Evolutionary conservation across 2,797 vertebrate species (phyloP), one percentile per base, ranked within the genome.

Genomic region (Oophaga sylvatica): DNA sequence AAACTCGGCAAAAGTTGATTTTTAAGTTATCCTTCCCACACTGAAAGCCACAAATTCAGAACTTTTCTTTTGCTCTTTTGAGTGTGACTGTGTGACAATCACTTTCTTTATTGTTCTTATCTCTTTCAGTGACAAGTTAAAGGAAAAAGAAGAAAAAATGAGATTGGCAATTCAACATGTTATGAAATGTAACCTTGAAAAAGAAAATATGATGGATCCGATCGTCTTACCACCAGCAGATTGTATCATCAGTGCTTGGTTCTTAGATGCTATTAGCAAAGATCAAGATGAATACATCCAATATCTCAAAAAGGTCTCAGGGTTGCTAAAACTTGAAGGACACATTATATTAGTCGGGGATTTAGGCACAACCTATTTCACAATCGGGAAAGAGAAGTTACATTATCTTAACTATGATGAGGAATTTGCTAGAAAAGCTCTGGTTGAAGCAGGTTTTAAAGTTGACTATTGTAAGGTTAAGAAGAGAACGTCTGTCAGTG

Each of bases 241-340:
- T n/a, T 76, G 73, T 26, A 16, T 76, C 20, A n/a, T 76, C 45
- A 53, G 2, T 17, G 20, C 11, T 13, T 76, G 73, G 73, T 8
- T 76, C 1, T 11, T 76, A 53, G 73, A 45, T n/a, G 45, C 16
- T 48, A 53, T 76, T 4, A 48, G 73, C 45, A n/a, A 53, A n/a
- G 10, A 53, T 9, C 41, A 76, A 48, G 12, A 76, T 12, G 19
- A 76, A 11, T 76, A 53, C 19, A 76, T 76, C 45, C 13, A 11
- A 76, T n/a, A 53, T n/a, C 45, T 76, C 1, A 53, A 41, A 9
- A 76, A n/a, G 20, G 22, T 53, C 20, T 11, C 73, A 53, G n/a
- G 5, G 45, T n/a, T 76, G 45, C 73, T 76, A 10, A 76, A 75
- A 76, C 73, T 41, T 48, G 73, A 45, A 48, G 80, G 80, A 6